phyloP scores from a whole-genome alignment of 2,888 invertebrate genomes.

The Alviniconcha strummeri region DNA sequence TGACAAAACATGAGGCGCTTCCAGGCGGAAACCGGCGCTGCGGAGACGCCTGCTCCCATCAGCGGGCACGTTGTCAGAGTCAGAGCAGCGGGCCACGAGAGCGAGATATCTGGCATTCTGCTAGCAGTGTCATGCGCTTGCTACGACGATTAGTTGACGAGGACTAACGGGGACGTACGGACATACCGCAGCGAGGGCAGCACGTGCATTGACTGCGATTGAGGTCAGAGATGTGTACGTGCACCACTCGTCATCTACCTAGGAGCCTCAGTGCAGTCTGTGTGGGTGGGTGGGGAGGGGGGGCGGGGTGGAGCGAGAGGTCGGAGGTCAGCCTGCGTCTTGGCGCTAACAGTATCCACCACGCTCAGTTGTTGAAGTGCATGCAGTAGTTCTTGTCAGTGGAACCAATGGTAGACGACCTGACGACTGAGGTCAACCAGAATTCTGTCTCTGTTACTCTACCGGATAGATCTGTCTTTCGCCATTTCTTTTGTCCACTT shows the following conservation, averaged over 20 bases:
- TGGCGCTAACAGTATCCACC: too few relatives aligned
- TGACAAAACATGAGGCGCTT: slow-evolving; percentile 15
- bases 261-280: background rate
- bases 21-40: slow-evolving; percentile 2
- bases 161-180: slow-evolving; percentile 32
- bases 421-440: too few relatives aligned
- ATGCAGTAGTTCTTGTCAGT: too few relatives aligned
- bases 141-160: slow-evolving; percentile 28
- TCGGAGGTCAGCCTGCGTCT: background rate
- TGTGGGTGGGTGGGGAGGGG: background rate
- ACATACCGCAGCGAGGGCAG: slow-evolving; percentile 15
- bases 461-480: too few relatives aligned
- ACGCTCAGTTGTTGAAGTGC: too few relatives aligned
- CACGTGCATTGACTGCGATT: slow-evolving; percentile 16
- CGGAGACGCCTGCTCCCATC: slow-evolving; percentile 18
- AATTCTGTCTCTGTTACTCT: too few relatives aligned
- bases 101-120: slow-evolving; percentile 28
- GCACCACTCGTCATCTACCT: background rate
- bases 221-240: background rate
- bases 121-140: slow-evolving; percentile 10
- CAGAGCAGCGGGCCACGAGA: background rate
- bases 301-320: background rate
- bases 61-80: slow-evolving; percentile 2
- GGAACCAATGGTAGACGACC: too few relatives aligned
- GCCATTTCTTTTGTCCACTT: too few relatives aligned